Evolutionary conservation across 2,113 vertebrate genomes (phyloP).

Genomic region (Kobus ellipsiprymnus): DNA sequence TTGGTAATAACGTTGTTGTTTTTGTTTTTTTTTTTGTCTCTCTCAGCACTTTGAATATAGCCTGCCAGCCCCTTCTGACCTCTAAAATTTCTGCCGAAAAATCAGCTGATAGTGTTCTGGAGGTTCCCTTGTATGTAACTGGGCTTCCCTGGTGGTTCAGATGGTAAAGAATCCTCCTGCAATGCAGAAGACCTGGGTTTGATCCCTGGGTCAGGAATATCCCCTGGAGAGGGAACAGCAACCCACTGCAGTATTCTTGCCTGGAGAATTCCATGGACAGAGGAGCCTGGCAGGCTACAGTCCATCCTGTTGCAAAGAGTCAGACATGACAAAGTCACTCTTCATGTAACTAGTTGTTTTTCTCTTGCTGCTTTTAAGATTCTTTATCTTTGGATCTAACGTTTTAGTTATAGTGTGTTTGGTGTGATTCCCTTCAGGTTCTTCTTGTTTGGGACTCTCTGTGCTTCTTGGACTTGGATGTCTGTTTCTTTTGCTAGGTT

Average conservation of each 20-base stretch:
- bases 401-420: not conserved
- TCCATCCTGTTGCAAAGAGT: not conserved
- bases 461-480: not conserved
- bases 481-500: not conserved
- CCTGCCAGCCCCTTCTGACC: not conserved
- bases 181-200: not conserved
- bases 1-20: not conserved
- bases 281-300: not conserved
- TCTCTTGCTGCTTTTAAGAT: not conserved
- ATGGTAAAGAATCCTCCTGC: not conserved
- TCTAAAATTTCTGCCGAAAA: not conserved
- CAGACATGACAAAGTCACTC: not conserved
- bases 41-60: not conserved
- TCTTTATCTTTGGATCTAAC: not conserved
- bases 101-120: not conserved
- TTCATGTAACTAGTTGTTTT: not conserved
- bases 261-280: not conserved
- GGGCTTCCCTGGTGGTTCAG: not conserved
- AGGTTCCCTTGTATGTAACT: not conserved
- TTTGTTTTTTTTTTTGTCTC: not conserved
- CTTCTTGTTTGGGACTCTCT: too few relatives aligned
- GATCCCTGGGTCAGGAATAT: not conserved
- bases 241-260: not conserved
- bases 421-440: not conserved
- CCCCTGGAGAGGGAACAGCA: not conserved